These are phyloP conservation scores for Melieria omissa DNA, from an alignment of 2,888 invertebrate species.

Conservation along the genomic window DNA sequence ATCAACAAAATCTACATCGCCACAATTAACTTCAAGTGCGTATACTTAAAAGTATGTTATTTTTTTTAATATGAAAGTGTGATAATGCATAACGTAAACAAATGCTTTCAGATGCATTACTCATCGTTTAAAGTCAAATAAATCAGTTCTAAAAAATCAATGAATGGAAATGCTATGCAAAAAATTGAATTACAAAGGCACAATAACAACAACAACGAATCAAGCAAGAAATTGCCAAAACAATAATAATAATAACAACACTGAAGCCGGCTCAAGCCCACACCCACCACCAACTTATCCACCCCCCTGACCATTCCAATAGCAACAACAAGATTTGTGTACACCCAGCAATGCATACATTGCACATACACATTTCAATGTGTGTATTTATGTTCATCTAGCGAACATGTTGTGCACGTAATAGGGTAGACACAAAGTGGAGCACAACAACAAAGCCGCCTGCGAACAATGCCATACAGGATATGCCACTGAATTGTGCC, in stretches of 20 bases:
- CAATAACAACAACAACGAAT: not conserved
- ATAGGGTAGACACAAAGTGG: not conserved
- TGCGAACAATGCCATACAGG: slow-evolving; percentile 7
- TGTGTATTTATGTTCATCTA: not conserved
- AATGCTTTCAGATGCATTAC: too few relatives aligned
- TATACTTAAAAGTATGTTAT: too few relatives aligned
- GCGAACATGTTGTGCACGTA: slow-evolving; percentile 6
- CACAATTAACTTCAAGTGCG: too few relatives aligned
- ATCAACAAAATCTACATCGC: too few relatives aligned
- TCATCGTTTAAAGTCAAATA: too few relatives aligned
- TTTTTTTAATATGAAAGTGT: too few relatives aligned
- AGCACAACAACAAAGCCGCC: not conserved
- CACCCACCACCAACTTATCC: not conserved
- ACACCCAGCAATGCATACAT: not conserved
- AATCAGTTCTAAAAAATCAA: too few relatives aligned
- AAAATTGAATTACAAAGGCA: not conserved
- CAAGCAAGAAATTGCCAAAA: slow-evolving; percentile 5
- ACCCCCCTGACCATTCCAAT: not conserved
- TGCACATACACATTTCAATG: slow-evolving; percentile 5
- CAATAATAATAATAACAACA: not conserved
- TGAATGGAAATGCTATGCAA: too few relatives aligned
- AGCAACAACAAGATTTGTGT: not conserved
- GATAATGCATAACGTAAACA: too few relatives aligned
- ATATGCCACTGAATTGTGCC: slow-evolving; percentile 4
- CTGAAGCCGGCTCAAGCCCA: not conserved